Evolutionary conservation across 2,888 invertebrate genomes (phyloP), one percentile per base, ranked within the genome.

Genomic region (Silvanus unidentatus): DNA sequence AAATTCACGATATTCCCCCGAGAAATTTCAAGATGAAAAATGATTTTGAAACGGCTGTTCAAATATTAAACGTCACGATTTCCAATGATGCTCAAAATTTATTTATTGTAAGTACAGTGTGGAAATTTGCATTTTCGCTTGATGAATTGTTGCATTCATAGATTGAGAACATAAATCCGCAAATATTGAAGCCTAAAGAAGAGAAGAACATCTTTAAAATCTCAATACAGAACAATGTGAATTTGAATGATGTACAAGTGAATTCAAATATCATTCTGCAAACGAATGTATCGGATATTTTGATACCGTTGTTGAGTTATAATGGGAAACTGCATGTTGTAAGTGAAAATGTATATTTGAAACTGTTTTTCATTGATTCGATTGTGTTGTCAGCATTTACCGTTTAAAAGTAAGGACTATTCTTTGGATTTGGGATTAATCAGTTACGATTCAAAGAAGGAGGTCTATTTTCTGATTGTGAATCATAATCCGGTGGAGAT

Each of bases 401-500:
- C 71, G 12, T 70, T 64, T 48, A 64, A 62, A 52, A 69, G 64
- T 47, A 65, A 68, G 51, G 71, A 70, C 49, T 65, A 66, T 49
- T 66, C 66, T 30, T 70, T 85, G 64, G 78, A 81, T 62, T 76
- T 86, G 63, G 86, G 86, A 52, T 75, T 80, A 45, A 74, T 86
- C 49, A 78, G 82, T 55, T 75, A 79, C 61, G 78, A 80, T 40
- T 73, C 76, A 42, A 79, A 80, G 57, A 82, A 84, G 60, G 82
- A 82, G 56, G 81, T 88, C 57, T 73, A 79, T 60, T 84, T 88
- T 69, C 79, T 84, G 22, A 66, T 89, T 28, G 74, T 81, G 55
- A 90, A 90, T 71, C 77, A 79, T 51, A 89, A 89, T 71, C 88
- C 88, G 9, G 81, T 88, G 22, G 77, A 79, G 57, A 78, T 89